Evolutionary conservation across 1,140 invertebrate species (phyloP).

Genomic region (Rhizoglyphus robini): DNA sequence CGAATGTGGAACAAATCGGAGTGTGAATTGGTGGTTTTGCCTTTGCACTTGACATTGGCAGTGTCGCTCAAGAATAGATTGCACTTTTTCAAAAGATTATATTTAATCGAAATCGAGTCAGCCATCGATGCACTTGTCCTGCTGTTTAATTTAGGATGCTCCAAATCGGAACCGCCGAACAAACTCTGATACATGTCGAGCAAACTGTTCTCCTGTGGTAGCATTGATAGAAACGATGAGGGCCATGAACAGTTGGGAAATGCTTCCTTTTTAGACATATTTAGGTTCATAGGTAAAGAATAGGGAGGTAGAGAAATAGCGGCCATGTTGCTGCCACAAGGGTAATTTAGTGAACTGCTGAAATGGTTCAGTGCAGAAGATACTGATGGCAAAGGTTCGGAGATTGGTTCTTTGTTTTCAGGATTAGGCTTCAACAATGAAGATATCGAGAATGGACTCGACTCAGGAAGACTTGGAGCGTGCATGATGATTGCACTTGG

Average conservation of each 20-base stretch:
- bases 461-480: background rate
- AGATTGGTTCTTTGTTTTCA: background rate
- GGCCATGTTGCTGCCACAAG: background rate
- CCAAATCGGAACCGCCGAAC: background rate
- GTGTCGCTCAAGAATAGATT: background rate
- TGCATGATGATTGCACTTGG: background rate
- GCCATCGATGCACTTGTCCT: background rate
- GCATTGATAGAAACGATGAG: conserved; percentile 4
- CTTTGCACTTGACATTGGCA: background rate
- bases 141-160: background rate
- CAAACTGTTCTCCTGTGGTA: background rate
- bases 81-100: conserved; percentile 4
- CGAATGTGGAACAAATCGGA: background rate
- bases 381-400: background rate
- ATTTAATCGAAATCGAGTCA: background rate
- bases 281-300: background rate
- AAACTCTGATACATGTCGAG: background rate
- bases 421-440: conserved; percentile 13
- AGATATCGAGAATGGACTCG: conserved; percentile 9
- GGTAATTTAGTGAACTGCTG: background rate
- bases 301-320: background rate
- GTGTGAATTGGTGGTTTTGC: background rate
- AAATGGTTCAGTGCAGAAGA: background rate
- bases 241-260: background rate
- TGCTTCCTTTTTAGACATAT: background rate